Percentiles rank a stretch among this genome's conserved stretches.
Evolutionary conservation across 1,140 invertebrate species (phyloP).

Genomic region (Saccostrea glomerata): DNA sequence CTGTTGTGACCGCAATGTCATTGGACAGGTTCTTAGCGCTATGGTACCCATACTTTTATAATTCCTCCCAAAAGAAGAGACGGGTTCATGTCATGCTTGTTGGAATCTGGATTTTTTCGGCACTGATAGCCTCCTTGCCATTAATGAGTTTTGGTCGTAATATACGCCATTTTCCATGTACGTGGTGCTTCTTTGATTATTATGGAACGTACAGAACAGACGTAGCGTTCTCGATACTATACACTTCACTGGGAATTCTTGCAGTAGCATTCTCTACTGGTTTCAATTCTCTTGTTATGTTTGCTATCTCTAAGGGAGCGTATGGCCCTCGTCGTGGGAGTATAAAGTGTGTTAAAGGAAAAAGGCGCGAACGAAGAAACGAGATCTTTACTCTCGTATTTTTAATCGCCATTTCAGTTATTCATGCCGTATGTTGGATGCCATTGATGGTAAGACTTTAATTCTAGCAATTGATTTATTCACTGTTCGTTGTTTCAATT

Average conservation of each 20-base stretch:
- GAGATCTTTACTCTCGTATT: slow-evolving; percentile 50
- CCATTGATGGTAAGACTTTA: slow-evolving; percentile 56
- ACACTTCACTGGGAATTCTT: slow-evolving; percentile 55
- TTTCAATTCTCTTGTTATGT: slow-evolving; percentile 47
- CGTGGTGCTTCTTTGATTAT: slow-evolving; percentile 75
- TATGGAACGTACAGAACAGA: slow-evolving; percentile 64
- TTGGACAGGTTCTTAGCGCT: slow-evolving; percentile 73
- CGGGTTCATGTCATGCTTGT: slow-evolving; percentile 61
- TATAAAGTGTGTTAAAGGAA: background rate
- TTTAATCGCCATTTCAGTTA: slow-evolving; percentile 39
- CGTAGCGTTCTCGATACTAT: slow-evolving; percentile 59
- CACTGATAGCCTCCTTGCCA: slow-evolving; percentile 61
- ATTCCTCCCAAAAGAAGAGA: slow-evolving; percentile 61
- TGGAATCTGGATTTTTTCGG: slow-evolving; percentile 61
- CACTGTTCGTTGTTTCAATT: too few relatives aligned
- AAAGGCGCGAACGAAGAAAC: slow-evolving; percentile 20
- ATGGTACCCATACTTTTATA: slow-evolving; percentile 73
- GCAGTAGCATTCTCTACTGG: background rate
- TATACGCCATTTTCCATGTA: slow-evolving; percentile 71
- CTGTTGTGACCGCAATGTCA: slow-evolving; percentile 74
- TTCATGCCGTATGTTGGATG: slow-evolving; percentile 55
- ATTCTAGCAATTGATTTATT: background rate
- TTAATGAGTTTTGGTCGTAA: slow-evolving; percentile 72
- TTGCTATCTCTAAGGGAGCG: background rate
- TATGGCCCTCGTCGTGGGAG: slow-evolving; percentile 12